Evolutionary conservation across 2,113 vertebrate species (phyloP).

Genomic region (Acinonyx jubatus): DNA sequence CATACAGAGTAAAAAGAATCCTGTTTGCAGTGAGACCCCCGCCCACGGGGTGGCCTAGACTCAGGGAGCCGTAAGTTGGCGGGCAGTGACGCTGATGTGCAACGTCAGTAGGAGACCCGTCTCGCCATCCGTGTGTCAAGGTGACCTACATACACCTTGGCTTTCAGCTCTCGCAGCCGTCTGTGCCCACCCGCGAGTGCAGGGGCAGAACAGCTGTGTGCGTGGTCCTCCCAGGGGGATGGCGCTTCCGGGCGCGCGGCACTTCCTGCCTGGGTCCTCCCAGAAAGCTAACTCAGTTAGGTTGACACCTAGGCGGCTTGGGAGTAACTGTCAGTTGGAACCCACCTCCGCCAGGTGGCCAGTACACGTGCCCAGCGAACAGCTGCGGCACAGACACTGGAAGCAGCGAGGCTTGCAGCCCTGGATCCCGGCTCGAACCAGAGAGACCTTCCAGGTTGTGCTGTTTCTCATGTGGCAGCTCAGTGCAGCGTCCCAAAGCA

Average conservation of each 20-base stretch:
- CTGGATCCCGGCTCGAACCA: background rate
- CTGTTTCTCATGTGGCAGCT: accelerated
- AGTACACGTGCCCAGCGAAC: background rate
- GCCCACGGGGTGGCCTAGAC: background rate
- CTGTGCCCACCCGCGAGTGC: accelerated
- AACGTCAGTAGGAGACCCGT: background rate
- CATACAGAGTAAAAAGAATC: background rate
- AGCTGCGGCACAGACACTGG: accelerated
- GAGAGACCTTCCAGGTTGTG: background rate
- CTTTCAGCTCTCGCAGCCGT: background rate
- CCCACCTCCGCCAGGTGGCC: background rate
- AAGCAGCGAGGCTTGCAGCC: background rate
- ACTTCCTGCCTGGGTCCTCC: background rate
- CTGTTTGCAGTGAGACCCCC: background rate
- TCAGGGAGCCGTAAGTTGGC: accelerated
- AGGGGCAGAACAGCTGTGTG: background rate
- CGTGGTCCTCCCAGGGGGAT: background rate
- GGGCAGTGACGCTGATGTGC: background rate
- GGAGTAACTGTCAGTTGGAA: background rate
- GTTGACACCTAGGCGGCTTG: accelerated
- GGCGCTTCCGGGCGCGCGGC: accelerated
- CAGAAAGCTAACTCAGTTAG: background rate
- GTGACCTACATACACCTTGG: background rate
- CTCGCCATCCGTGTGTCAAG: background rate
- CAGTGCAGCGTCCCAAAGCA: accelerated